Evolutionary conservation across 2,888 invertebrate genomes (phyloP), one percentile per base, ranked within the genome.

Genomic region (Acleris cristana): DNA sequence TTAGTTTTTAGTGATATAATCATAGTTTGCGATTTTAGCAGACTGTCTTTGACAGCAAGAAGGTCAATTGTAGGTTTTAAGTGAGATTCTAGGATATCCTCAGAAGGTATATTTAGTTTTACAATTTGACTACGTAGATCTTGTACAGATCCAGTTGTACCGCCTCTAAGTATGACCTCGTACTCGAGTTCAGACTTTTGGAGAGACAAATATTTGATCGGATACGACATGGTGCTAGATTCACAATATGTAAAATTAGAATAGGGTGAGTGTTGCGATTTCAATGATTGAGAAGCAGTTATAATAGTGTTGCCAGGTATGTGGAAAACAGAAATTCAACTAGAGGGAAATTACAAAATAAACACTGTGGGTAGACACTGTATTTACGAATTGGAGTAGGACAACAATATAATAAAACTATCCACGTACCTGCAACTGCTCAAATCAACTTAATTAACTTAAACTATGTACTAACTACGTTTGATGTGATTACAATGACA

Each of bases 61-160:
- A 53, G n/a, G 8, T 53, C 53, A 2, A 30, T n/a, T n/a, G 30
- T 1, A 16, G 53, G 53, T 7, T 53, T 30, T 6, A 53, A 30
- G 16, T 53, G 53, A 2, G 53, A 53, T 30, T 53, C 54, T 7
- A 54, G 18, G 7, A 54, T 54, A 18, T 54, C 54, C n/a, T 54
- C 54, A 5, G 54, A 18, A n/a, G 54, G 30, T 54, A 54, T 5
- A 30, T 6, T 10, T 14, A 54, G 12, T 54, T 54, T 54, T 12
- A 52, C 23, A 23, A 52, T 23, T 19, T 52, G 52, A 12, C 16
- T 26, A 3, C 52, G 23, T 23, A 52, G 52, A 1, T 52, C 52
- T 16, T 52, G 52, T 26, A 52, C 52, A 1, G 52, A 19, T 18
- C 18, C 49, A 18, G n/a, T 49, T 18, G 49, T 49, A 18, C 49